Evolutionary conservation across 2,888 invertebrate species (phyloP), one percentile per base, ranked within the genome.

Genomic region (Blera fallax): DNA sequence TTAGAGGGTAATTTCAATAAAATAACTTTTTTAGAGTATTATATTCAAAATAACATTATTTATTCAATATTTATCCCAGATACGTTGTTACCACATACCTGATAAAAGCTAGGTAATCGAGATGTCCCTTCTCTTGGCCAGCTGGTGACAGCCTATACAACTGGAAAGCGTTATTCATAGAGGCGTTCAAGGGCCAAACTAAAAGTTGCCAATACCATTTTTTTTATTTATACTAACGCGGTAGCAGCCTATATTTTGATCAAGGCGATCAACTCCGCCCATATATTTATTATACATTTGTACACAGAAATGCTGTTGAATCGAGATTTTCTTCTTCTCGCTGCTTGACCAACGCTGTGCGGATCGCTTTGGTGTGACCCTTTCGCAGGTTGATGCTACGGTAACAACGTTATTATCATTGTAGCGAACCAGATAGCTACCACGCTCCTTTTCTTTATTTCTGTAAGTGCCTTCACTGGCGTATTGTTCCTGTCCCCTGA

Each of bases 191-290:
- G 43, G 43, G 43, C 43, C 43, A 43, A 43, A 14, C 45, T 45
- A 45, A 45, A 45, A 45, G 14, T 45, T 14, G 45, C 45, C 45
- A 45, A 45, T 45, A 45, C 43, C 4, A 43, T 43, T 43, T 43
- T 43, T 43, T 43, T 43, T 40, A n/a, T 43, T 45, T 45, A 45
- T 45, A 45, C 45, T 45, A 45, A 45, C 45, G 45, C 45, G 45
- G 16, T 45, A 45, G 45, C 45, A 45, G 45, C 45, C 45, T 45
- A 14, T 45, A 45, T 50, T 50, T 50, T 50, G 50, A 24, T 50
- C 50, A 50, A 50, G 50, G 50, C 50, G 50, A 50, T 50, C 24
- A 50, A 21, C 50, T 50, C 50, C 50, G 50, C 50, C 21, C 24
- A 21, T 50, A 24, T 24, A 50, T 50, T 50, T 50, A 21, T 50